Evolutionary conservation across 2,113 vertebrate species (phyloP), one percentile per base, ranked within the genome.

Genomic region (Pygoscelis antarcticus): DNA sequence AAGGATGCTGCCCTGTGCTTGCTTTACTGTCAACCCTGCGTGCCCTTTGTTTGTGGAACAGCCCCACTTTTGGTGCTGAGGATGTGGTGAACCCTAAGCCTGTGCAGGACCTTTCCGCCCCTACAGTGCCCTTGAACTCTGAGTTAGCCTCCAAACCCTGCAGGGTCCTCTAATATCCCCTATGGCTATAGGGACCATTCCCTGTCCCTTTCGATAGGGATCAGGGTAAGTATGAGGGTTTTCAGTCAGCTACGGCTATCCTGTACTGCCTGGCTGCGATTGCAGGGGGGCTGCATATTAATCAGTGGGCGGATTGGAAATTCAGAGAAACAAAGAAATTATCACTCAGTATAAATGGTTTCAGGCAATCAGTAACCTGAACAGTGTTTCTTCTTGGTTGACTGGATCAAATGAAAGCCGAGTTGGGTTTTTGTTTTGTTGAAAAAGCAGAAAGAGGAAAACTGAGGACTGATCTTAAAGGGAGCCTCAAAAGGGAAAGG

Each of bases 171-270:
- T 11, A 49, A 64, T 8, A 6, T 3, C 29, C 46, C 7, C 19
- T 27, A 3, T 11, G 14, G 38, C 60, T 58, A 0, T 0, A 34
- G 5, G 27, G 23, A 26, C 14, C 0, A 0, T 22, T 74, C 30
- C 30, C 55, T 52, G 34, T 49, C 4, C 38, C 52, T 18, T 66
- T 86, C 38, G 11, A 5, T 2, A 17, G 46, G 14, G 25, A 26
- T 9, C 6, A 6, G 32, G 40, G 38, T 22, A 34, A 30, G 4
- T 15, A 14, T 7, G 27, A 23, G 32, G 55, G 10, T 7, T 20
- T 81, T 40, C 17, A 44, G 49, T 32, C 49, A 32, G 26, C 46
- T 2, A 0, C 40, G 60, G 52, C 47, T 77, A 8, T 19, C 77
- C 58, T 44, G 51, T 25, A 13, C 51, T 84, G 91, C 62, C 46